Evolutionary conservation across 30 jellyfish, hydroid and myxozoan genomes (phyloP), one percentile per base, ranked within the genome.

Genomic region (Haliclystus octoradiatus): DNA sequence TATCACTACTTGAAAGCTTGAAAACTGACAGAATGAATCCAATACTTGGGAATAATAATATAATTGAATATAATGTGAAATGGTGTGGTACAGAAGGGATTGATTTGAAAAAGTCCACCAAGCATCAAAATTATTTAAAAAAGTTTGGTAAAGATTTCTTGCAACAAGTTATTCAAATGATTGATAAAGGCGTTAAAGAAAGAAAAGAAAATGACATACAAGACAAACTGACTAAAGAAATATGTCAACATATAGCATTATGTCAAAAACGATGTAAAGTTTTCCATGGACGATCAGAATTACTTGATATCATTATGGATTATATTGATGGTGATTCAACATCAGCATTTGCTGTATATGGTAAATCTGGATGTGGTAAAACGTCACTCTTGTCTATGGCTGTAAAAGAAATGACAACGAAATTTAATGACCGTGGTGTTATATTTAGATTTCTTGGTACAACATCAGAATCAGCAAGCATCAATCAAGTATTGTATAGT

Each of bases 281-380:
- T 9, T 85, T 85, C 53, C 82, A 51, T 50, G 96, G 96, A 13
- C 82, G 92, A n/a, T 84, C 76, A 50, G 91, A 80, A 15, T 65
- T 85, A 2, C 26, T 85, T 1, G 77, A 77, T 27, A 66, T 72
- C 25, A 85, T 85, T 19, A 29, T 66, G 27, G 23, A 71, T 22
- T 81, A 85, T 33, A 71, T 71, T 26, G 69, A 69, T 28, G 31
- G 79, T 34, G 15, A 52, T 52, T 25, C 28, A 28, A 28, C 0
- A 66, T 49, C 5, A 22, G 68, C 83, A 0, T 50, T 85, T 53
- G 87, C 77, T 52, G 81, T 85, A 26, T 64, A 85, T 66, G 96
- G 96, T n/a, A 79, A 76, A 31, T 84, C 88, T 23, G 96, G 96
- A 1, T 85, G 96, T 50, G 96, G 96, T 3, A 85, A 85, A 51